Base-by-base conservation (phyloP, 2,888 invertebrate species). In the Portevinia maculata region DNA sequence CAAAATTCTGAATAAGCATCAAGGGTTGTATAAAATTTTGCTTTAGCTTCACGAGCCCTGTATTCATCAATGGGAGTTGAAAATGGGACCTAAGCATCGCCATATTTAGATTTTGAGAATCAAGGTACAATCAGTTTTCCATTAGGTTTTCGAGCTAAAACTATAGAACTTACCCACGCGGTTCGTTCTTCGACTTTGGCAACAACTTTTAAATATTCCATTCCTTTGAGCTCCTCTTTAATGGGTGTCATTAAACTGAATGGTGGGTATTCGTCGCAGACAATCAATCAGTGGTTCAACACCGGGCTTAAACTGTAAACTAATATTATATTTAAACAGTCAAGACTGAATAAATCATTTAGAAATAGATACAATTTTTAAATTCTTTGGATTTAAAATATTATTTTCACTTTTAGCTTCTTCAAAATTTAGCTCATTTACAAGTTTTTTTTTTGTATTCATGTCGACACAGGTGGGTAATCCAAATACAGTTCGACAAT, bases 131-230 rank as follows among this genome's bases (percentile, higher is more conserved):
- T 44, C 15, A 85, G 46, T 8, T n/a, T 79, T 3, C 83, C 76
- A 71, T 79, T 85, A 1, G 79, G 55, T 67, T 84, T 84, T 32
- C 34, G 30, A 6, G 79, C 79, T 0, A 79, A 28, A 1, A 85
- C 85, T 39, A 85, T 76, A 5, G 67, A 85, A 62, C 44, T 85
- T 15, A 79, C 79, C 84, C 85, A 85, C 11, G 81, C 70, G 15
- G 79, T 84, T 64, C 75, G 79, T 15, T 85, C 85, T 3, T 48
- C 50, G 3, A 79, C 73, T 7, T 37, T 48, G 17, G 34, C 37
- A 28, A 85, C 83, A 1, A 83, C 39, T 15, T 17, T 11, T 28
- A 28, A 8, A n/a, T n/a, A n/a, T n/a, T n/a, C n/a, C n/a, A n/a
- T n/a, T n/a, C n/a, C n/a, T n/a, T n/a, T n/a, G n/a, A 30, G 13